Evolutionary conservation across 1,140 invertebrate genomes (phyloP).

Genomic region (Brachionus rotundiformis): DNA sequence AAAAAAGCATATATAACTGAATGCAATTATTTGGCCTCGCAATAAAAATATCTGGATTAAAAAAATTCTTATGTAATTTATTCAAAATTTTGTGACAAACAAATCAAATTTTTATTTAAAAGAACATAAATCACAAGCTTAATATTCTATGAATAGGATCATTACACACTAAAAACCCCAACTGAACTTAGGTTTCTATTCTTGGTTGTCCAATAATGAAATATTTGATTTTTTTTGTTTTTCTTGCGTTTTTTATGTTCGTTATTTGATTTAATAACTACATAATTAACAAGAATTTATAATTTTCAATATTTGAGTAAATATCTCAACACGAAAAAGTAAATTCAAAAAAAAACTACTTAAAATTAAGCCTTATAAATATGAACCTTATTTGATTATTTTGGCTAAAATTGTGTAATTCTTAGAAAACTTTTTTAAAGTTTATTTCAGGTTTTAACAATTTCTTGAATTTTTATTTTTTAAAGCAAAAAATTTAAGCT

Average conservation of each 20-base stretch:
- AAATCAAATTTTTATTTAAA: conserved; percentile 18
- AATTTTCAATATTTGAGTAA: conserved; percentile 19
- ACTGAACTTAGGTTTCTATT: conserved; percentile 4
- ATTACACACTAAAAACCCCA: not conserved
- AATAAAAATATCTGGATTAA: conserved; percentile 13
- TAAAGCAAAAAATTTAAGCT: too few species aligned
- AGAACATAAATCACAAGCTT: not conserved
- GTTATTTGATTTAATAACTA: not conserved
- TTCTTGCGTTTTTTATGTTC: not conserved
- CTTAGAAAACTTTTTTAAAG: not conserved
- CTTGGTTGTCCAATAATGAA: not conserved
- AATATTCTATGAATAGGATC: not conserved
- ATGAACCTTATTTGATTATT: not conserved
- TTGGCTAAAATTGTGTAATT: not conserved
- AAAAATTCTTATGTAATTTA: not conserved
- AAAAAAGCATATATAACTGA: not conserved
- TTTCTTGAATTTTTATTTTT: too few species aligned
- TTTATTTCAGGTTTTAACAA: not conserved
- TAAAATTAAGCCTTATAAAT: conserved; percentile 23
- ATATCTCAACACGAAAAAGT: conserved; percentile 20
- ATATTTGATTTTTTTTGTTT: conserved; percentile 12
- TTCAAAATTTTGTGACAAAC: conserved; percentile 3
- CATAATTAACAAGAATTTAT: conserved; percentile 30
- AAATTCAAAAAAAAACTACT: conserved; percentile 33
- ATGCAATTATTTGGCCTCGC: conserved; percentile 11